These are phyloP conservation scores for Pocillopora verrucosa DNA, from an alignment of 64 coral and sea anemone genomes.

Conservation along the genomic window DNA sequence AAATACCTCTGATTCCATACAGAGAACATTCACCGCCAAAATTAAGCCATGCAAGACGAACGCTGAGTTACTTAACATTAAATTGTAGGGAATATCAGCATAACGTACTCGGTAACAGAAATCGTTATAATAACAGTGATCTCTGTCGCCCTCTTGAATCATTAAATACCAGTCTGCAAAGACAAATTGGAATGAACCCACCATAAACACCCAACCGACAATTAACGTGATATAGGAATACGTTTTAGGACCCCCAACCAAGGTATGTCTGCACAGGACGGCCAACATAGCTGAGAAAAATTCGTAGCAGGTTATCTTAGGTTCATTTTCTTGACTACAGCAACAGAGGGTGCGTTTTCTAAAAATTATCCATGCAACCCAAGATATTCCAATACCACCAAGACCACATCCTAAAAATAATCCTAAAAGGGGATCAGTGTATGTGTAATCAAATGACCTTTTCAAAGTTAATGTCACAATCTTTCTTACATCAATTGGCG, in stretches of 20 bases:
- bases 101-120: constrained; percentile 56
- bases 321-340: neutral
- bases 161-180: constrained; percentile 68
- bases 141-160: constrained; percentile 53
- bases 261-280: constrained; percentile 11
- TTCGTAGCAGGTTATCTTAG: neutral
- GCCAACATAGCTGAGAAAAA: constrained; percentile 13
- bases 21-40: constrained; percentile 41
- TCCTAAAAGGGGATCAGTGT: neutral
- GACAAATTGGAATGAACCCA: constrained; percentile 75
- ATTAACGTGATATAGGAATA: constrained; percentile 58
- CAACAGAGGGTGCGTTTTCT: neutral
- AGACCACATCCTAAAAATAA: too few species aligned
- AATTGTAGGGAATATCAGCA: constrained; percentile 65
- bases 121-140: constrained; percentile 70
- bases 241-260: constrained; percentile 20
- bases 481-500: neutral
- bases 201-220: constrained; percentile 60
- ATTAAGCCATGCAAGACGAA: constrained; percentile 64
- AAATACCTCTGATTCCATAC: constrained; percentile 52
- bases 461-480: constrained; percentile 3
- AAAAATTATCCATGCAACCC: neutral
- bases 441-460: constrained; percentile 35
- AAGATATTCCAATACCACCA: neutral
- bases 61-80: constrained; percentile 60